Percentiles rank a stretch among this genome's conserved stretches.
phyloP scores from a whole-genome alignment of 2,797 vertebrate species.

The Podargus strigoides region DNA sequence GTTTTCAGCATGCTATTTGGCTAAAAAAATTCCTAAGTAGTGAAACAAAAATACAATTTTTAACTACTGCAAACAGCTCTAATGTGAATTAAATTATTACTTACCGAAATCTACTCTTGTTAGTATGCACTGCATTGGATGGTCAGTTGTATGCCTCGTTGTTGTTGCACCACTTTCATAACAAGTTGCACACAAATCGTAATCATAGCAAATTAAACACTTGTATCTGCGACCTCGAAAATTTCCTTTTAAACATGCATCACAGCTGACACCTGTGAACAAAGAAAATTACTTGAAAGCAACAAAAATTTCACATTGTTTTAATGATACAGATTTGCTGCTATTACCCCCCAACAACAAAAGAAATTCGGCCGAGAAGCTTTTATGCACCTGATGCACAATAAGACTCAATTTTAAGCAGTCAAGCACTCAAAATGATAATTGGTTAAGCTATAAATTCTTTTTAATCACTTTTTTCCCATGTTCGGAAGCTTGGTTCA shows the following conservation, averaged over 20 bases:
- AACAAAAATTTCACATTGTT: neutral
- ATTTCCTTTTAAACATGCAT: conserved; percentile 99
- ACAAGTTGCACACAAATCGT: conserved; percentile 98
- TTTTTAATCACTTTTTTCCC: neutral
- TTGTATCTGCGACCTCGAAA: conserved; percentile 97
- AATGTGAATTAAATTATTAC: conserved; percentile 24
- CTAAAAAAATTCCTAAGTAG: neutral
- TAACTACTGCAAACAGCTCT: neutral
- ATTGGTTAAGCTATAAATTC: neutral
- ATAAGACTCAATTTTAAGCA: neutral
- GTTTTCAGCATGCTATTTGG: neutral
- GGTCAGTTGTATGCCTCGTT: conserved; percentile 96
- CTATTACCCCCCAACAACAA: neutral
- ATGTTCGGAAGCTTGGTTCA: neutral
- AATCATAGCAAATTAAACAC: conserved; percentile 99
- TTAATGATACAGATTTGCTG: neutral
- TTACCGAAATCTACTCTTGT: conserved; percentile 99
- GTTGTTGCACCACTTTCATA: conserved; percentile 99
- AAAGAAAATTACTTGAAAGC: conserved; percentile 22
- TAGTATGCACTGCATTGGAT: conserved; percentile 99
- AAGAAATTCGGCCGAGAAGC: neutral
- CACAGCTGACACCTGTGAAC: conserved; percentile 96
- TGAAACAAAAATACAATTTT: neutral
- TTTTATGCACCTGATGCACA: neutral
- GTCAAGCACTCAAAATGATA: neutral